Conservation (phyloP, 2,797 vertebrate genomes). For the Streptopelia turtur region DNA sequence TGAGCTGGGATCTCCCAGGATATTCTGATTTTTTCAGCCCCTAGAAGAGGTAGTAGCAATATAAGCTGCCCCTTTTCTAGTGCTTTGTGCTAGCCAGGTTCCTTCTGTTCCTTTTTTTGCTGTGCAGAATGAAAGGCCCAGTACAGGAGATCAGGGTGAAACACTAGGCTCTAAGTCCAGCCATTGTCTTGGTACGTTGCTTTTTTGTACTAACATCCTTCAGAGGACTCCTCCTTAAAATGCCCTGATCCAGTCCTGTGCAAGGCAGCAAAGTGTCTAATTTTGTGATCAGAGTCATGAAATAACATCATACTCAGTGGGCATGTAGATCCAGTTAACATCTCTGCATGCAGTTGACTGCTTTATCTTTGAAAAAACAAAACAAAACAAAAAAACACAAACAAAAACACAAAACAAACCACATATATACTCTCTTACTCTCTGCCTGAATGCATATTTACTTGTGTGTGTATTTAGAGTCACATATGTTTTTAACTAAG, state of each 20-base stretch:
- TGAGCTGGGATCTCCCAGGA: not conserved
- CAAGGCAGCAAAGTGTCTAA: not conserved
- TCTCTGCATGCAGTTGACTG: constrained; percentile 13
- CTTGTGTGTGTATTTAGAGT: not conserved
- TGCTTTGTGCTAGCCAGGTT: not conserved
- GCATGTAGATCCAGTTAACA: constrained; percentile 29
- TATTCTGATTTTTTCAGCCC: not conserved
- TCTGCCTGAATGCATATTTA: constrained; percentile 8
- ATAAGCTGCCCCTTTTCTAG: not conserved
- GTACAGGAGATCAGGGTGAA: not conserved
- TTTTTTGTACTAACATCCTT: not conserved
- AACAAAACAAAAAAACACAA: not conserved
- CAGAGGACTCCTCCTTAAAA: not conserved
- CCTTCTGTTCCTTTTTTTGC: not conserved
- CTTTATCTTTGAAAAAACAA: not conserved
- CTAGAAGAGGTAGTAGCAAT: not conserved
- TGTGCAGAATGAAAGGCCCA: not conserved
- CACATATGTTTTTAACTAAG: not conserved
- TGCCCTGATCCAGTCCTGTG: not conserved
- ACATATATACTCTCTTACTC: not conserved
- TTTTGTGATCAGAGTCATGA: not conserved
- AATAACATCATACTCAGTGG: not conserved
- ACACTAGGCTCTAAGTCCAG: not conserved
- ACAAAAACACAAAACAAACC: not conserved
- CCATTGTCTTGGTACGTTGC: not conserved